Evolutionary conservation across 2,797 vertebrate genomes (phyloP).

Genomic region (Catamblyrhynchus diadema): DNA sequence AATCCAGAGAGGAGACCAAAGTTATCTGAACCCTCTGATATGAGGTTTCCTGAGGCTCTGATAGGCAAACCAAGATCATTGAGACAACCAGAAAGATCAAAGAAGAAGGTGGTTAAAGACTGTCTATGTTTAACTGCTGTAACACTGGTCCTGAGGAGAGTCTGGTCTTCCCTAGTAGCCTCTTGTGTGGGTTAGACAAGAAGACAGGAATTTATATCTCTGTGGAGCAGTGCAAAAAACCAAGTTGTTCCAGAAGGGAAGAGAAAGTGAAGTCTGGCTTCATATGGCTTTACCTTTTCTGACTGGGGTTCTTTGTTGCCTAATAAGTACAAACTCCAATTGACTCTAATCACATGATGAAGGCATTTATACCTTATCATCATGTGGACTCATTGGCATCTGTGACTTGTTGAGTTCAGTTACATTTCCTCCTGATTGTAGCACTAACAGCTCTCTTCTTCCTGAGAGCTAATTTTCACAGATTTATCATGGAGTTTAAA

Average conservation of each 20-base stretch:
- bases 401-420: background rate
- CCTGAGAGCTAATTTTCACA: background rate
- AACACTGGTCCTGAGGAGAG: background rate
- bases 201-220: background rate
- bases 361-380: background rate
- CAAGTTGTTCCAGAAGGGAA: background rate
- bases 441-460: background rate
- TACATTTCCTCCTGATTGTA: background rate
- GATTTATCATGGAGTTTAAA: background rate
- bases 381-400: background rate
- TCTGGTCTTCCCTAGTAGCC: background rate
- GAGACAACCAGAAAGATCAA: background rate
- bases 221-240: background rate
- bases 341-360: background rate
- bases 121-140: rapidly evolving
- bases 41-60: background rate
- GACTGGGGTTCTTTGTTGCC: background rate
- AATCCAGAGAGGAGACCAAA: background rate
- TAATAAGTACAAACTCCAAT: background rate
- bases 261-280: background rate
- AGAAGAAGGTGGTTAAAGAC: background rate
- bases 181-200: background rate
- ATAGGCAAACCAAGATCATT: background rate
- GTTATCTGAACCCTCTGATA: background rate
- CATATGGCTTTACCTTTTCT: background rate